These are phyloP conservation scores for Tachina lurida DNA, from an alignment of 2,888 invertebrate species.

Conservation along the genomic window DNA sequence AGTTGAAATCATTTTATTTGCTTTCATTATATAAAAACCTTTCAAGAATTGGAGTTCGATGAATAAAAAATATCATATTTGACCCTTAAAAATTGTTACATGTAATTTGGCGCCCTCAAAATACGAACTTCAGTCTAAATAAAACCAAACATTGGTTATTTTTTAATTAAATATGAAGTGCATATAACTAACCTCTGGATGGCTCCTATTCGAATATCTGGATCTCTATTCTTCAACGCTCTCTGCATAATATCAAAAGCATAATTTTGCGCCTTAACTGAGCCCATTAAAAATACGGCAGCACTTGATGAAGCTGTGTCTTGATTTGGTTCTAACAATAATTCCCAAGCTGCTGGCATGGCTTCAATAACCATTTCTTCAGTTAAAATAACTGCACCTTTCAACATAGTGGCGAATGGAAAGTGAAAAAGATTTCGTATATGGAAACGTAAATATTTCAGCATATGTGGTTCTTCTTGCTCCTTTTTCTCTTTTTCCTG, in stretches of 20 bases:
- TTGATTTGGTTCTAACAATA: conserved; percentile 94
- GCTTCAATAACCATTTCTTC: conserved; percentile 95
- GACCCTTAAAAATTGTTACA: too few species aligned
- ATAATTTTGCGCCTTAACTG: conserved; percentile 95
- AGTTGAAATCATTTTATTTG: too few species aligned
- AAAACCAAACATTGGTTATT: too few species aligned
- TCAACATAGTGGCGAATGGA: conserved; percentile 92
- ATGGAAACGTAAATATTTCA: conserved; percentile 91
- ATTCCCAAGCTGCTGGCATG: conserved; percentile 96
- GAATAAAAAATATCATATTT: too few species aligned
- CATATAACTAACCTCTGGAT: conserved; percentile 85
- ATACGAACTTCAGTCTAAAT: too few species aligned
- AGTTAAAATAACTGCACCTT: conserved; percentile 93
- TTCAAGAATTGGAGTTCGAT: too few species aligned
- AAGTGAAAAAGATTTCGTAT: conserved; percentile 95
- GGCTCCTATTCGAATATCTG: conserved; percentile 91
- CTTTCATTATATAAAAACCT: too few species aligned
- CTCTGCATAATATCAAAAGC: conserved; percentile 95
- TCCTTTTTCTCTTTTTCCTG: conserved; percentile 83
- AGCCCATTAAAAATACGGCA: conserved; percentile 94
- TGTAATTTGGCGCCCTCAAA: too few species aligned
- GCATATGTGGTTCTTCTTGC: conserved; percentile 87
- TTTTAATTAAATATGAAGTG: not conserved
- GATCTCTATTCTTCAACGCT: conserved; percentile 92
- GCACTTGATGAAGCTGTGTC: conserved; percentile 93